phyloP scores from a whole-genome alignment of 1,140 invertebrate species.

The Macrobrachium rosenbergii region DNA sequence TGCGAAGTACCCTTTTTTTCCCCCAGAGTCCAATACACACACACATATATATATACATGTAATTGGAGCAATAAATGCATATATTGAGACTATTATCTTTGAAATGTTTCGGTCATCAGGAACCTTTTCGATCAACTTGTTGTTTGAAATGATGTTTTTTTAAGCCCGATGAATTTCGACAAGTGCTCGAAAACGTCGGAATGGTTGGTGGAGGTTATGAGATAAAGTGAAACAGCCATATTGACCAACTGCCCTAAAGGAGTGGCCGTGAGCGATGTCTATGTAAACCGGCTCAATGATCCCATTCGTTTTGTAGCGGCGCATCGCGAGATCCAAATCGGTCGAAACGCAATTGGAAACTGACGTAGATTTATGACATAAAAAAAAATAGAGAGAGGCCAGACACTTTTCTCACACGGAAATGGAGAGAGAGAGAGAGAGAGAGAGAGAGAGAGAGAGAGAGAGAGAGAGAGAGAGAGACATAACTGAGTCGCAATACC shows the following conservation, averaged over 20 bases:
- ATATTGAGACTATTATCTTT: too few species aligned
- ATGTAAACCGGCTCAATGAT: too few species aligned
- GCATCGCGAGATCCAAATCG: too few species aligned
- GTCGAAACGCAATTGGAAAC: too few species aligned
- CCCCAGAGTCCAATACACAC: neutral
- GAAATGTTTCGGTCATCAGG: neutral
- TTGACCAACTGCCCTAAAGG: conserved; percentile 53
- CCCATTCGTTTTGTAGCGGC: too few species aligned
- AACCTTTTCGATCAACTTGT: conserved; percentile 2
- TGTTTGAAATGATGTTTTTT: neutral
- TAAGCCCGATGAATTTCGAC: conserved; percentile 19
- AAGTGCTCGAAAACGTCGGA: conserved; percentile 1
- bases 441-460: too few species aligned
- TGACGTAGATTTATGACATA: too few species aligned
- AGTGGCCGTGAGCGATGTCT: neutral
- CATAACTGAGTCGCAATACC: too few species aligned
- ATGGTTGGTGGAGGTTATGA: conserved; percentile 20
- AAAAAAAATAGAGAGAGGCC: too few species aligned
- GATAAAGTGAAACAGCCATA: conserved; percentile 50
- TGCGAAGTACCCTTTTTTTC: neutral
- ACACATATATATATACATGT: conserved; percentile 23
- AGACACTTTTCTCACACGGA: too few species aligned
- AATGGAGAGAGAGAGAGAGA: too few species aligned
- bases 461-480: too few species aligned
- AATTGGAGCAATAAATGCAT: conserved; percentile 6